Evolutionary conservation across 2,888 invertebrate genomes (phyloP), one percentile per base, ranked within the genome.

Genomic region (Doris montereyensis): DNA sequence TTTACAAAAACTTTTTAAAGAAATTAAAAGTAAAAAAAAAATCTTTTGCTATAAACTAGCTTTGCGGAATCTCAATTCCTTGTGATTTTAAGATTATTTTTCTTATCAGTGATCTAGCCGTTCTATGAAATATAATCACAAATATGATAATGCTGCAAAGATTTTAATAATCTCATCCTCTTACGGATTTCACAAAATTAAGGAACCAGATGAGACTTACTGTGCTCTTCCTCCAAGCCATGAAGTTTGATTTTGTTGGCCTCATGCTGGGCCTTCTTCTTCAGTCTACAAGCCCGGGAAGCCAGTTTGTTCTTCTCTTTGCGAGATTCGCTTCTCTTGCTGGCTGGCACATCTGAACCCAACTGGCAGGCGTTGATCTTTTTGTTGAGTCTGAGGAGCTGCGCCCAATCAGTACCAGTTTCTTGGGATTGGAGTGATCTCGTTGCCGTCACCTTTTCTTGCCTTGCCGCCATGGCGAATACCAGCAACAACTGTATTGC

Each of bases 221-320:
- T 96, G 92, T 98, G 98, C 92, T 99, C 98, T 87, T 94, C 94
- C 92, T 98, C 97, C 86, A 99, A 93, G 57, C 98, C 98, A 90
- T 94, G 96, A 1, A 98, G 93, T 93, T 98, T 98, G 78, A 99
- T 94, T 92, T 99, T 99, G 91, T 98, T 98, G 1, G 99, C 98
- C 92, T 99, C 99, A 91, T 99, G 98, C 90, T 98, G 98, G 2
- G 99, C 99, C 92, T 98, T 99, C 92, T 99, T 99, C 94, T 99
- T 99, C 88, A 99, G 93, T 52, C 98, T 94, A 91, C 98, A 99
- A 41, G 98, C 98, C 82, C 98, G 93, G 88, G 98, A 98, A 10
- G 99, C 98, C 77, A 98, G 93, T 92, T 98, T 98, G 91, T 99
- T 99, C 91, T 99, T 98, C 92, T 99, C 98, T 92, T 98, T 98